Base-by-base conservation (phyloP, 1,140 invertebrate genomes). In the Aphelenchoides avenae region DNA sequence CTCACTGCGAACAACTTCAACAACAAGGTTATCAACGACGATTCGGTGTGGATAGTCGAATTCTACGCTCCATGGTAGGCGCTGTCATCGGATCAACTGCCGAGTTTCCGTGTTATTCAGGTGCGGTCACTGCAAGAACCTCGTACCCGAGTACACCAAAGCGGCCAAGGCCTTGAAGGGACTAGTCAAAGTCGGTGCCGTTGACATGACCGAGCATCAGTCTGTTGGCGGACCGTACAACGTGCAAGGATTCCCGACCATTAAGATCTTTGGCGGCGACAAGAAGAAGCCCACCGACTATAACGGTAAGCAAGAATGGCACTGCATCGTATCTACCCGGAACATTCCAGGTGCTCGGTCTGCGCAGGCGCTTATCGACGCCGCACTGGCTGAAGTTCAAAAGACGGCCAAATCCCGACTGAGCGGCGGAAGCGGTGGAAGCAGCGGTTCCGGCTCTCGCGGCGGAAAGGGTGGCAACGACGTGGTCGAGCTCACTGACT, bases 1-100 rank as follows among this genome's bases (percentile, higher is more conserved):
- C 80, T 98, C 22, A 94, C 86, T n/a, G 84, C 87, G 5, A 81
- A 81, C 24, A 96, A 94, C 82, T 98, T 98, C 78, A 85, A 97
- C 61, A 84, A 81, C 63, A 79, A 86, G 70, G 92, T 97, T 6
- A 81, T 86, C 47, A 84, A 89, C 61, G 85, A 87, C 63, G 87
- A 92, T 80, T 84, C 86, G 68, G 79, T 94, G 40, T 93, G 89
- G 89, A 80, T 94, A 42, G 87, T 94, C n/a, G 89, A 91, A 76
- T 94, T 92, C 78, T 94, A 84, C 80, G 90, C 90, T 0, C 89
- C 89, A 1, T 94, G 90, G 90, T 91, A 87, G 79, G 53, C 24
- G 29, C 20, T 31, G 13, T 52, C 54, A 26, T 37, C 20, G 30
- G 18, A 30, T 53, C 30, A 13, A 20, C 61, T 24, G 11, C 33